Evolutionary conservation across 2,888 invertebrate species (phyloP).

Genomic region (Heliconius hortense): DNA sequence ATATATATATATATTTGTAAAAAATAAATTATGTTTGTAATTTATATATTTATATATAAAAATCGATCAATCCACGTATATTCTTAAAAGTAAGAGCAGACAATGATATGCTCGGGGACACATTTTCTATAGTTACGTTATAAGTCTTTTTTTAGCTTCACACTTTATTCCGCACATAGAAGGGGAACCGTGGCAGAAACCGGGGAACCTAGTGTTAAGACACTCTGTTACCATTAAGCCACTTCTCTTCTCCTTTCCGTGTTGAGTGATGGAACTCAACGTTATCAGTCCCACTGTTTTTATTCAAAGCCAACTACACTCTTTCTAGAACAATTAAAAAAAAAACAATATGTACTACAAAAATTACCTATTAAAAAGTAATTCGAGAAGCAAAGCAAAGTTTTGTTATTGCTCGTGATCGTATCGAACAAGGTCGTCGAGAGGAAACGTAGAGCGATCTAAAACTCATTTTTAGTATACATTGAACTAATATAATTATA

Average conservation of each 20-base stretch:
- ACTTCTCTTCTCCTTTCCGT: too few species aligned
- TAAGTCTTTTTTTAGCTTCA: constrained; percentile 5
- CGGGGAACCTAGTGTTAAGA: too few species aligned
- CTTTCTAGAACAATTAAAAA: constrained; percentile 40
- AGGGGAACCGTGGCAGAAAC: too few species aligned
- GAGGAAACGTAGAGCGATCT: constrained; percentile 34
- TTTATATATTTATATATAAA: too few species aligned
- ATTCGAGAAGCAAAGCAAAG: constrained; percentile 57
- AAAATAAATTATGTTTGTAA: too few species aligned
- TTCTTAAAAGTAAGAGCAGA: not conserved
- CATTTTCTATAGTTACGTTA: constrained; percentile 14
- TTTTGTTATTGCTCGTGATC: constrained; percentile 55
- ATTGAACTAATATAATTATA: constrained; percentile 29
- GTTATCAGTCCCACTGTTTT: constrained; percentile 35
- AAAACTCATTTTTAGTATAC: constrained; percentile 41
- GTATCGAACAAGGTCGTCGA: constrained; percentile 53
- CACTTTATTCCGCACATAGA: too few species aligned
- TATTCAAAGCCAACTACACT: constrained; percentile 42
- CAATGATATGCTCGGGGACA: constrained; percentile 4
- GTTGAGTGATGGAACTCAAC: too few species aligned
- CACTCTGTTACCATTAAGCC: too few species aligned
- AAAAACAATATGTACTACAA: constrained; percentile 35
- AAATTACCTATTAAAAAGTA: constrained; percentile 49
- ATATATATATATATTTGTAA: too few species aligned
- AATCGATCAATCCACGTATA: not conserved